Conservation (phyloP, 2,797 vertebrate species). For the Pseudochirops cupreus region DNA sequence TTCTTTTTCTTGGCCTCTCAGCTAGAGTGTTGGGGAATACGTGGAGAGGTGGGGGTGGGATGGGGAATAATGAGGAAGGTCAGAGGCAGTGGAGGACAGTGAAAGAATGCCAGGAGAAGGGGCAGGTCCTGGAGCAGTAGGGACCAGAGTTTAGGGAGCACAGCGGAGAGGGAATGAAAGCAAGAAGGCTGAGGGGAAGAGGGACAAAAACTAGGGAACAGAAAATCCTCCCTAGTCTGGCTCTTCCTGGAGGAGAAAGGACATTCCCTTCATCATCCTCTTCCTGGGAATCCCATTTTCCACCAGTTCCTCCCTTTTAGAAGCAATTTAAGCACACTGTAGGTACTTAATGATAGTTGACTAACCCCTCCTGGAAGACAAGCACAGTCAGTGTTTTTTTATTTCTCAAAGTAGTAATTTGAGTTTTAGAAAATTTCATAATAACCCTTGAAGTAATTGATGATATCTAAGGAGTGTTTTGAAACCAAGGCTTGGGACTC, state of each 20-base stretch:
- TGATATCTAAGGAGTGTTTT: slow-evolving; percentile 17
- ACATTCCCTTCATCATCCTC: not conserved
- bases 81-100: not conserved
- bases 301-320: not conserved
- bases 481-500: slow-evolving; percentile 28
- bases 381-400: slow-evolving; percentile 46
- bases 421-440: slow-evolving; percentile 32
- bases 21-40: not conserved
- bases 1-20: not conserved
- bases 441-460: slow-evolving; percentile 8
- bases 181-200: not conserved
- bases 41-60: not conserved
- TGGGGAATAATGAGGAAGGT: not conserved
- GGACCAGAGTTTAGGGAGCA: not conserved
- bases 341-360: slow-evolving; percentile 19
- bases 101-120: not conserved
- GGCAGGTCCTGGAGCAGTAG: not conserved
- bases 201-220: not conserved
- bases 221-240: not conserved
- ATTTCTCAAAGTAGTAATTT: slow-evolving; percentile 26
- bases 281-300: not conserved
- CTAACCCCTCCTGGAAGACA: not conserved
- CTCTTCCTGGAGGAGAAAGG: not conserved
- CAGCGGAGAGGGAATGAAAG: not conserved
- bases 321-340: slow-evolving; percentile 1